Evolutionary conservation across 2,113 vertebrate genomes (phyloP).

Genomic region (Pteruthius melanotis): DNA sequence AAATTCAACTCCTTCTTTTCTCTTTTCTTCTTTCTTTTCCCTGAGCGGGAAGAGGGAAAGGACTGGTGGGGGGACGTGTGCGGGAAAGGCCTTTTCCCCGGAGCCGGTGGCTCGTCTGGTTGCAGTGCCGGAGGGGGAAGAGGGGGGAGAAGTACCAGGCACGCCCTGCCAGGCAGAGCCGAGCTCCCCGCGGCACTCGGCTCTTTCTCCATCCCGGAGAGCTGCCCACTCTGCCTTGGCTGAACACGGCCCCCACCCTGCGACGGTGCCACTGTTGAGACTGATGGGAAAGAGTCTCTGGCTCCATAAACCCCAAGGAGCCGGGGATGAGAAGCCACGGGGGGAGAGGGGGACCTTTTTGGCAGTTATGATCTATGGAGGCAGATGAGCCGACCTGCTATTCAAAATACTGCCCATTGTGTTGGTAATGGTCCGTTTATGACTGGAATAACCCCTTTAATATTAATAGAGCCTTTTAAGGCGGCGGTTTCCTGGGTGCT

Average conservation of each 20-base stretch:
- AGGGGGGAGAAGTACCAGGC: background rate
- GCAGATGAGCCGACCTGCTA: constrained; percentile 72
- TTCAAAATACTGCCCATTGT: constrained; percentile 79
- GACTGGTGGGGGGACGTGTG: background rate
- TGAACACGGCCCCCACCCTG: background rate
- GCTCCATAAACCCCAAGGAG: background rate
- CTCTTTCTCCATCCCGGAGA: background rate
- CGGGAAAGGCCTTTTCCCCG: background rate
- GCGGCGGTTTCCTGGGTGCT: constrained; percentile 40
- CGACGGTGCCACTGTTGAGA: background rate
- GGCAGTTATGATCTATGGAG: constrained; percentile 71
- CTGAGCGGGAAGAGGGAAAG: background rate
- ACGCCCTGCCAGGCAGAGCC: background rate
- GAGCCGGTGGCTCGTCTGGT: background rate
- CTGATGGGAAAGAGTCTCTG: background rate
- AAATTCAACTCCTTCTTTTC: background rate
- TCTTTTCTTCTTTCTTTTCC: background rate
- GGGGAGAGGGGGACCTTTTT: background rate
- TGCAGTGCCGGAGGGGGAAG: background rate
- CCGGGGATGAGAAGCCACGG: background rate
- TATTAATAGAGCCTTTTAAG: constrained; percentile 74
- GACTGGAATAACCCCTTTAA: constrained; percentile 74
- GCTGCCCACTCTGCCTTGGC: background rate
- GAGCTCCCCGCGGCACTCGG: background rate
- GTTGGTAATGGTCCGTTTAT: constrained; percentile 78